A percentile compares a stretch with the other conserved stretches of the same genome.
These are phyloP conservation scores for Pseudomyrmex concolor DNA, from an alignment of 1,140 invertebrate species.

Conservation along the genomic window DNA sequence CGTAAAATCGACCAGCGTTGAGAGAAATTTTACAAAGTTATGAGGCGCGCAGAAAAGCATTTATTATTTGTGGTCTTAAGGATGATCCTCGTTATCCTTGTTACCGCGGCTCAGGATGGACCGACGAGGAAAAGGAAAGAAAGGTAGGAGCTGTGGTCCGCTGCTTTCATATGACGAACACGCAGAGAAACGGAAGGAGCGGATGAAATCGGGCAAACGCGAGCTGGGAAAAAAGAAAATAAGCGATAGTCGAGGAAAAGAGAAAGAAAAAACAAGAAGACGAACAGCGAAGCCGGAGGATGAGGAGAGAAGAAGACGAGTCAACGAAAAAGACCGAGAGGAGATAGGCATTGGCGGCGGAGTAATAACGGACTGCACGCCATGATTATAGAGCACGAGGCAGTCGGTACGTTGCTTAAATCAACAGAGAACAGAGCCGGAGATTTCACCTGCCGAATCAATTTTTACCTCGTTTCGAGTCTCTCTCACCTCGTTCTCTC, in stretches of 20 bases:
- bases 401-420: constrained; percentile 77
- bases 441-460: constrained; percentile 78
- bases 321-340: background rate
- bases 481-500: constrained; percentile 40
- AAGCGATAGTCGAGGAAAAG: constrained; percentile 18
- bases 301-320: background rate
- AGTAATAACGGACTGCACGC: constrained; percentile 76
- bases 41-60: constrained; percentile 66
- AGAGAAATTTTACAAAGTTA: constrained; percentile 69
- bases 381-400: constrained; percentile 77
- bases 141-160: constrained; percentile 3
- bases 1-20: constrained; percentile 56
- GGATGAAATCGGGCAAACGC: constrained; percentile 5
- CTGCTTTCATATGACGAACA: background rate
- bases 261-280: constrained; percentile 30
- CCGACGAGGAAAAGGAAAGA: constrained; percentile 4
- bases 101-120: constrained; percentile 67
- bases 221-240: background rate
- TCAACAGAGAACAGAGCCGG: constrained; percentile 77
- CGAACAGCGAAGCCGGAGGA: background rate
- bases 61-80: constrained; percentile 76
- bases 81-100: constrained; percentile 75
- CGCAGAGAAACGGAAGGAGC: background rate
- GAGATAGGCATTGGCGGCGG: constrained; percentile 72
- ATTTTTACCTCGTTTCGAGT: constrained; percentile 75